phyloP scores from a whole-genome alignment of 2,113 vertebrate species.

The Thunnus maccoyii region DNA sequence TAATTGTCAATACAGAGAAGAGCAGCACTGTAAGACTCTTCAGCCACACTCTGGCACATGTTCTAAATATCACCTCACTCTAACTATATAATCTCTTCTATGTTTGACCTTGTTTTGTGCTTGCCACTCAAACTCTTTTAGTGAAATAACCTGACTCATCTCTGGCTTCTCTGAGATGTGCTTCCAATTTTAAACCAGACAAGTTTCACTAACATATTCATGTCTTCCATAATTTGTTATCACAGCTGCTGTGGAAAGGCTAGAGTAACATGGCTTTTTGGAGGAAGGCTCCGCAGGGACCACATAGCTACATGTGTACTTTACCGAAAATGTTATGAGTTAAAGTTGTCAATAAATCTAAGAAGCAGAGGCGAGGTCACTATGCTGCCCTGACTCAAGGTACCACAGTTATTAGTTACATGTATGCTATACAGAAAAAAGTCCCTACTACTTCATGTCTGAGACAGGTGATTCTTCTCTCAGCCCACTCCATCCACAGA shows the following conservation, averaged over 20 bases:
- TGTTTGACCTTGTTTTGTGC: slow-evolving; percentile 44
- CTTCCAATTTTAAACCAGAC: slow-evolving; percentile 16
- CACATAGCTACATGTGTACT: not conserved
- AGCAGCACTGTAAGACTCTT: slow-evolving; percentile 31
- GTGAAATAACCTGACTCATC: slow-evolving; percentile 25
- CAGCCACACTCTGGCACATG: slow-evolving; percentile 35
- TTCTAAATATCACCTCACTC: slow-evolving; percentile 46
- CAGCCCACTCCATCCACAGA: not conserved
- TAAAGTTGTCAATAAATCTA: slow-evolving; percentile 5
- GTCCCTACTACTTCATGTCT: not conserved
- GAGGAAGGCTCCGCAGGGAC: not conserved
- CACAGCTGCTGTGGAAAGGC: slow-evolving; percentile 19
- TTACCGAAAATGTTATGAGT: not conserved
- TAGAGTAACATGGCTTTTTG: slow-evolving; percentile 7
- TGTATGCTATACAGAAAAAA: not conserved
- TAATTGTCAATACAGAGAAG: slow-evolving; percentile 70
- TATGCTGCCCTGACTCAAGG: slow-evolving; percentile 12
- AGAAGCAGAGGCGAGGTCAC: not conserved
- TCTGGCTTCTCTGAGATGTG: slow-evolving; percentile 12
- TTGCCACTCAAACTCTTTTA: slow-evolving; percentile 31
- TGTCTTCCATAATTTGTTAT: slow-evolving; percentile 28
- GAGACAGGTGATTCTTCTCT: not conserved
- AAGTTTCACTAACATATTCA: slow-evolving; percentile 32
- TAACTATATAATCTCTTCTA: slow-evolving; percentile 29
- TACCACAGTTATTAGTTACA: not conserved